Percentiles rank a stretch among this genome's conserved stretches.
Evolutionary conservation across 2,888 invertebrate genomes (phyloP).

Genomic region (Cosmorhoe ocellata): DNA sequence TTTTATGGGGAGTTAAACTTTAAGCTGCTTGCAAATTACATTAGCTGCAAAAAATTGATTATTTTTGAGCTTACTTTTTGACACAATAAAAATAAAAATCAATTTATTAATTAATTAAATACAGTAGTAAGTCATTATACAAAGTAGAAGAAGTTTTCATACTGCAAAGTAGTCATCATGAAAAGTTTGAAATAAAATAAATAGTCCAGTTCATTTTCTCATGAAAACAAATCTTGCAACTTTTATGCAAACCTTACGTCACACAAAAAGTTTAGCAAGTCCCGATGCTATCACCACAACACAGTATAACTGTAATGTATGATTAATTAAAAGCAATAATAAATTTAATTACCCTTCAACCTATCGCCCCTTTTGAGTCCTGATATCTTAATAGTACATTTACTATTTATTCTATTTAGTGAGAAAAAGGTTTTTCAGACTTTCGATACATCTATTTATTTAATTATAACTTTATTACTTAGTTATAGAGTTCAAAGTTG

Average conservation of each 20-base stretch:
- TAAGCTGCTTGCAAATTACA: no score
- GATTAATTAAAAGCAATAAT: constrained; percentile 71
- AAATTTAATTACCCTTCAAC: constrained; percentile 57
- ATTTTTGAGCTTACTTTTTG: no score
- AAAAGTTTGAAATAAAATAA: no score
- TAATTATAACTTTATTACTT: background rate
- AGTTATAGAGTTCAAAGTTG: constrained; percentile 1
- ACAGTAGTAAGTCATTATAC: no score
- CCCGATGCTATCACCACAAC: constrained; percentile 60
- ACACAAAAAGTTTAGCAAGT: constrained; percentile 59
- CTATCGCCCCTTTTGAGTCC: constrained; percentile 29
- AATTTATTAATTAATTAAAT: no score
- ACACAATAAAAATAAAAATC: no score
- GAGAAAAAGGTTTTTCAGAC: constrained; percentile 17
- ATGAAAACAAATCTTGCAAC: background rate
- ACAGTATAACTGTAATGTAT: constrained; percentile 61
- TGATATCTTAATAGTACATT: constrained; percentile 29
- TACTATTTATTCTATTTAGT: constrained; percentile 23
- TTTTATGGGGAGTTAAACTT: no score
- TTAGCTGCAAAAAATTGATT: no score
- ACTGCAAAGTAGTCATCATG: no score
- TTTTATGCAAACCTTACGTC: constrained; percentile 47
- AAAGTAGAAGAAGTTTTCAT: no score
- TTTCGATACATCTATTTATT: background rate
- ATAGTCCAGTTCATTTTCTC: no score